A percentile compares a stretch with the other conserved stretches of the same genome.
These are phyloP conservation scores for Strigamia maritima DNA, from an alignment of 2,888 invertebrate species.

Conservation along the genomic window DNA sequence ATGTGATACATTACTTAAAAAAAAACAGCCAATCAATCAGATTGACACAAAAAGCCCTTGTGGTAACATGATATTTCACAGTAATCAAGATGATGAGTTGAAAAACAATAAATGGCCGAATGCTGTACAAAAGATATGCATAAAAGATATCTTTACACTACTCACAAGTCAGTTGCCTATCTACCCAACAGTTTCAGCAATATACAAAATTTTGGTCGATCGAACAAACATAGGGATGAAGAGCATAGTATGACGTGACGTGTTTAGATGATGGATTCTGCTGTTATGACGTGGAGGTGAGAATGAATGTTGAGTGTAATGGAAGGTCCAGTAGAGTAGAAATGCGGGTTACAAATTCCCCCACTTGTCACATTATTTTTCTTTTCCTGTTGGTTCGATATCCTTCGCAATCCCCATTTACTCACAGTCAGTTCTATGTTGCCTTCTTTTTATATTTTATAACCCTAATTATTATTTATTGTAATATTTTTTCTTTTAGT, in stretches of 20 bases:
- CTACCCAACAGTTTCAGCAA: background rate
- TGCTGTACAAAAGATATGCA: background rate
- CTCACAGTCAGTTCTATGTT: no score
- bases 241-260: background rate
- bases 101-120: background rate
- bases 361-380: background rate
- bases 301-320: conserved; percentile 11
- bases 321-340: conserved; percentile 7
- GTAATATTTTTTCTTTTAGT: background rate
- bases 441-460: background rate
- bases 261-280: background rate
- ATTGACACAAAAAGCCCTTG: no score
- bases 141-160: background rate
- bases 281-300: background rate
- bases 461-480: background rate
- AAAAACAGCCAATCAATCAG: no score
- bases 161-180: background rate
- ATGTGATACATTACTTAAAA: no score
- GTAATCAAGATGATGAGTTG: background rate
- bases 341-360: background rate
- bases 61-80: no score
- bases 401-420: background rate
- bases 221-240: background rate
- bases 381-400: background rate
- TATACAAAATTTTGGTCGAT: background rate